Conservation (phyloP, 1,140 invertebrate species). For the Drosophila persimilis region DNA sequence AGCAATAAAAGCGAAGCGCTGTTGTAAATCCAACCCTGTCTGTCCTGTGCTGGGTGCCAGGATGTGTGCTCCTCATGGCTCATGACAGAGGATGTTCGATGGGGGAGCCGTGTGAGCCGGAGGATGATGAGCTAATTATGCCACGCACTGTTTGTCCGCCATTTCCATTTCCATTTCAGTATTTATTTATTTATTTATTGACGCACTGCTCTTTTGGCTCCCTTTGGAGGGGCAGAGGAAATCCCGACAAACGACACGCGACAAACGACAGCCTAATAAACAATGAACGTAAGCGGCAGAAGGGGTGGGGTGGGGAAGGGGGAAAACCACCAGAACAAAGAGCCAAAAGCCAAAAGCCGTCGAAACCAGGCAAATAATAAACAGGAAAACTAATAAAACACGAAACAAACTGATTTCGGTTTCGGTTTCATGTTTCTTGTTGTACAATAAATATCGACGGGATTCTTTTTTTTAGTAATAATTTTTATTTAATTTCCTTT, state of each 20-base stretch:
- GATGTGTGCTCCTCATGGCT: too few species aligned
- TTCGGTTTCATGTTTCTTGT: constrained; percentile 48
- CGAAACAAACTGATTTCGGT: constrained; percentile 12
- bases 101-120: background rate
- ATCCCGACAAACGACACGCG: too few species aligned
- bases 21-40: too few species aligned
- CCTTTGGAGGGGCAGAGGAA: too few species aligned
- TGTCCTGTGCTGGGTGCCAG: too few species aligned
- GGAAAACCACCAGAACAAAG: constrained; percentile 18
- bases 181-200: constrained; percentile 41
- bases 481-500: constrained; percentile 80
- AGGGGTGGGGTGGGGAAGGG: background rate
- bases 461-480: constrained; percentile 73
- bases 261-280: too few species aligned
- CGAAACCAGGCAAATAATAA: constrained; percentile 1
- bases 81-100: background rate
- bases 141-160: constrained; percentile 40
- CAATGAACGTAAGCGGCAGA: too few species aligned
- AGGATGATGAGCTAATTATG: constrained; percentile 38
- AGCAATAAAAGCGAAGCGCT: too few species aligned
- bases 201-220: constrained; percentile 26
- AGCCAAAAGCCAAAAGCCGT: constrained; percentile 2
- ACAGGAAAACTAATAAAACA: constrained; percentile 59
- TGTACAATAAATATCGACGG: constrained; percentile 13
- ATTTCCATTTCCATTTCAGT: constrained; percentile 14